A percentile compares a stretch with the other conserved stretches of the same genome.
Conservation (phyloP, 2,888 invertebrate genomes). For the Lasioglossum vierecki region DNA sequence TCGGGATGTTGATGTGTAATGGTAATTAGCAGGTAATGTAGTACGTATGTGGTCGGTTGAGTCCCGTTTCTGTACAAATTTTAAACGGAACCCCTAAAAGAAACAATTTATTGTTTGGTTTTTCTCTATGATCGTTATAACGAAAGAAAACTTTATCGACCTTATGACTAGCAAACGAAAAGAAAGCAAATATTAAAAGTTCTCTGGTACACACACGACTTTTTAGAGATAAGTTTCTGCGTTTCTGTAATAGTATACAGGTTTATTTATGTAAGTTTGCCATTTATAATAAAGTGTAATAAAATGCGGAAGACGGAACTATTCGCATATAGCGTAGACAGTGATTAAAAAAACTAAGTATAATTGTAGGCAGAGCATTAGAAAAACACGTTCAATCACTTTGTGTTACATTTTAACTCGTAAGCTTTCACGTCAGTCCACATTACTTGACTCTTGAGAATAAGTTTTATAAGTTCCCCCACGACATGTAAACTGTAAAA, state of each 20-base stretch:
- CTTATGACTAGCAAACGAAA: slow-evolving; percentile 25
- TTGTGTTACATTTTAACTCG: slow-evolving; percentile 26
- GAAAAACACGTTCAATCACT: slow-evolving; percentile 17
- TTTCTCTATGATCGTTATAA: slow-evolving; percentile 24
- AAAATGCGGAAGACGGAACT: slow-evolving; percentile 68
- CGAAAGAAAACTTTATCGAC: slow-evolving; percentile 17
- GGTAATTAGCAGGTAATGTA: slow-evolving; percentile 67
- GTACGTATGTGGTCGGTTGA: slow-evolving; percentile 43
- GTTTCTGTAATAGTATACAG: slow-evolving; percentile 80
- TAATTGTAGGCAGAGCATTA: slow-evolving; percentile 42
- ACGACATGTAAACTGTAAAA: slow-evolving; percentile 10
- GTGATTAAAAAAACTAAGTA: slow-evolving; percentile 46
- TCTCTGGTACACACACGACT: slow-evolving; percentile 45
- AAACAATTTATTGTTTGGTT: slow-evolving; percentile 17
- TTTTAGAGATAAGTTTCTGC: slow-evolving; percentile 80
- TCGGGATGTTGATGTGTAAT: slow-evolving; percentile 57
- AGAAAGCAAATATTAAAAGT: slow-evolving; percentile 31
- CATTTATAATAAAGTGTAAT: slow-evolving; percentile 82
- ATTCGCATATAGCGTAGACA: slow-evolving; percentile 56
- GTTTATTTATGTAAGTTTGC: slow-evolving; percentile 82
- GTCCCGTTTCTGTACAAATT: slow-evolving; percentile 53
- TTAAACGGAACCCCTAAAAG: slow-evolving; percentile 34
- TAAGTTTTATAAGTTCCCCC: neutral
- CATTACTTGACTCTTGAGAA: slow-evolving; percentile 14
- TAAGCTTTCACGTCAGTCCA: slow-evolving; percentile 15